These are phyloP conservation scores for Coilia nasus DNA, from an alignment of 2,797 vertebrate species.

Conservation along the genomic window DNA sequence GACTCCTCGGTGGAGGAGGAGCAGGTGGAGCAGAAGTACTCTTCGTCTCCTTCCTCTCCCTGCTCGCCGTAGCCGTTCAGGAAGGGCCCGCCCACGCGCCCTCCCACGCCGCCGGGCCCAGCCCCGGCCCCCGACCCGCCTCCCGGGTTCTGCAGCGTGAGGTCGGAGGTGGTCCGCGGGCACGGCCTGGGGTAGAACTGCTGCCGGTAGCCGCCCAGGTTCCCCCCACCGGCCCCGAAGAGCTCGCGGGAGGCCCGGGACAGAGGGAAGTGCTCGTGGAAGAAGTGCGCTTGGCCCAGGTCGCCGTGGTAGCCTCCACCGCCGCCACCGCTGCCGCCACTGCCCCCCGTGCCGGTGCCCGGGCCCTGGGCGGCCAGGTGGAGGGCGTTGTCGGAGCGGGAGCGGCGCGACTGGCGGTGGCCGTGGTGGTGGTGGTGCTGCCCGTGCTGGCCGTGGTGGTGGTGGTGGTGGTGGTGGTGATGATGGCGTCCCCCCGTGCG, in stretches of 20 bases:
- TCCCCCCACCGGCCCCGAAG: conserved; percentile 53
- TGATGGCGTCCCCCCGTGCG: conserved; percentile 46
- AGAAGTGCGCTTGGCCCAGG: conserved; percentile 81
- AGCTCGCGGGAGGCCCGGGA: conserved; percentile 83
- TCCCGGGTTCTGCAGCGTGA: conserved; percentile 91
- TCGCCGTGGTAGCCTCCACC: conserved; percentile 77
- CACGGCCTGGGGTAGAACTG: conserved; percentile 85
- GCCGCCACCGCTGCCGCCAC: background rate
- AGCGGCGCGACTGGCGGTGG: conserved; percentile 87
- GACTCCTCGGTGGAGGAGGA: conserved; percentile 95
- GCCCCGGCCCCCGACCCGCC: conserved; percentile 59
- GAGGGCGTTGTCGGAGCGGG: conserved; percentile 94
- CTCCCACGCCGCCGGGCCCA: conserved; percentile 57
- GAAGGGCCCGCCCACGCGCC: conserved; percentile 59
- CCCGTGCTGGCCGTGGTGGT: conserved; percentile 69
- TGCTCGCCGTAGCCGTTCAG: conserved; percentile 72
- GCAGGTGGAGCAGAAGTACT: conserved; percentile 90
- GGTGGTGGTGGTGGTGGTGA: conserved; percentile 77
- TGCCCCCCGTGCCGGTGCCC: background rate
- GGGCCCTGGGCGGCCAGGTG: conserved; percentile 90
- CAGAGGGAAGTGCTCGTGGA: conserved; percentile 85
- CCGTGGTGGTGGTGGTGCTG: conserved; percentile 68
- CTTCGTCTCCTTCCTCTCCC: conserved; percentile 78
- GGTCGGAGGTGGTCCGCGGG: conserved; percentile 94
- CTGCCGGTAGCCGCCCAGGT: conserved; percentile 65